Evolutionary conservation across 2,113 vertebrate genomes (phyloP).

Genomic region (Pluvianellus socialis): DNA sequence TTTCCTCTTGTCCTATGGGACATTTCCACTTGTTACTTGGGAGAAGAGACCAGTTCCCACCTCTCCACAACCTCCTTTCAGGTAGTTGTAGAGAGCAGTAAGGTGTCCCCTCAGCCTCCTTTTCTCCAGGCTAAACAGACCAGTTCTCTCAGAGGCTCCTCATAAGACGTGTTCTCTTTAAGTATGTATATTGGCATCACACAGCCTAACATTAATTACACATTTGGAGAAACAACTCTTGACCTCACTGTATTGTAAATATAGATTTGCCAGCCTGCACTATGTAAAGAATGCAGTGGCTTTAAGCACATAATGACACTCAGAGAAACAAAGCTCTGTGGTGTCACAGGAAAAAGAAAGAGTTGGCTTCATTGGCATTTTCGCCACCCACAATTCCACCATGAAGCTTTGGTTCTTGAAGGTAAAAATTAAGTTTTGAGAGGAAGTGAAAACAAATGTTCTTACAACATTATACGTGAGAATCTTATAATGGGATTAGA

Average conservation of each 20-base stretch:
- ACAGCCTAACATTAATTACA: neutral
- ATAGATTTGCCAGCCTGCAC: neutral
- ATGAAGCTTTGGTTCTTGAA: neutral
- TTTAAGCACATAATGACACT: neutral
- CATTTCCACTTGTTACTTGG: neutral
- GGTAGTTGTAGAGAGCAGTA: neutral
- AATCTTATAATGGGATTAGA: neutral
- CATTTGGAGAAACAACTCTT: neutral
- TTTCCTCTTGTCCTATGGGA: neutral
- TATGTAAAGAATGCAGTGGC: neutral
- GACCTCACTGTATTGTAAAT: neutral
- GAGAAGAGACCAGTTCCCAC: neutral
- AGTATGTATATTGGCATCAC: neutral
- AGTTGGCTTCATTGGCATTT: neutral
- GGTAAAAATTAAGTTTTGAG: neutral
- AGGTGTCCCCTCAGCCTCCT: neutral
- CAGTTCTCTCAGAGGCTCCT: neutral
- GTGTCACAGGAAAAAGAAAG: neutral
- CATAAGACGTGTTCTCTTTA: neutral
- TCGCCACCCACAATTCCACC: neutral
- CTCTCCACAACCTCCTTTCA: neutral
- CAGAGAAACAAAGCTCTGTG: neutral
- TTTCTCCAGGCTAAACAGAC: neutral
- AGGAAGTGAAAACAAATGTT: neutral
- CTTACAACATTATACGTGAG: neutral